These are phyloP conservation scores for Platyrinchus mystaceus DNA, from an alignment of 2,797 vertebrate genomes.

Conservation along the genomic window DNA sequence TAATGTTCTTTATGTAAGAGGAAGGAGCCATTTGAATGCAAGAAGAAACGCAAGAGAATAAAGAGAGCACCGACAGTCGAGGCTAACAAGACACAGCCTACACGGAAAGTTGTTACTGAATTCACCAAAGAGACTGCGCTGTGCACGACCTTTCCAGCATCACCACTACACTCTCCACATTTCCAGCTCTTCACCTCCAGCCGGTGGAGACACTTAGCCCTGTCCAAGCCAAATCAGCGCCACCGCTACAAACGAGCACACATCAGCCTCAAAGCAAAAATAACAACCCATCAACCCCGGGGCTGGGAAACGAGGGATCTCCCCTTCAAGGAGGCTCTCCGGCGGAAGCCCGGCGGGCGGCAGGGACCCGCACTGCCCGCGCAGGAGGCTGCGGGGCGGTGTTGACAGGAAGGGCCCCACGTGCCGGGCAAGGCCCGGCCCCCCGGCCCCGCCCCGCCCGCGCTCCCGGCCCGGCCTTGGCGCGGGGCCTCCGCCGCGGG, in stretches of 20 bases:
- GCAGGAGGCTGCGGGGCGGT: not conserved
- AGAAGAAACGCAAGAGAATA: not conserved
- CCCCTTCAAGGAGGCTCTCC: not conserved
- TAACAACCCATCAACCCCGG: fast-evolving
- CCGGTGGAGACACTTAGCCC: not conserved
- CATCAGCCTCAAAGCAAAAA: fast-evolving
- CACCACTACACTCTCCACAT: too few relatives aligned
- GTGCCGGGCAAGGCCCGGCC: not conserved
- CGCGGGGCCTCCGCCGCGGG: not conserved
- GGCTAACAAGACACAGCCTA: not conserved
- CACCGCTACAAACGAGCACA: not conserved
- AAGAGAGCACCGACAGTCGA: not conserved
- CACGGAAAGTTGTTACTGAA: fast-evolving
- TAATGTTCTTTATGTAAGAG: not conserved
- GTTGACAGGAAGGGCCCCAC: conserved; percentile 14
- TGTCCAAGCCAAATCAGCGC: not conserved
- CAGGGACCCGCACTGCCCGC: fast-evolving
- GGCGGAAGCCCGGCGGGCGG: not conserved
- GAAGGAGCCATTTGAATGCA: fast-evolving
- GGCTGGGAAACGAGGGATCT: fast-evolving
- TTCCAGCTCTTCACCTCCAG: not conserved
- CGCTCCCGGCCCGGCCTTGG: not conserved
- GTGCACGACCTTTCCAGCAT: not conserved
- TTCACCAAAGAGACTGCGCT: not conserved
- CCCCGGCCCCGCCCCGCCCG: not conserved